Conservation (phyloP, 2,888 invertebrate genomes). For the Smittia aterrima region DNA sequence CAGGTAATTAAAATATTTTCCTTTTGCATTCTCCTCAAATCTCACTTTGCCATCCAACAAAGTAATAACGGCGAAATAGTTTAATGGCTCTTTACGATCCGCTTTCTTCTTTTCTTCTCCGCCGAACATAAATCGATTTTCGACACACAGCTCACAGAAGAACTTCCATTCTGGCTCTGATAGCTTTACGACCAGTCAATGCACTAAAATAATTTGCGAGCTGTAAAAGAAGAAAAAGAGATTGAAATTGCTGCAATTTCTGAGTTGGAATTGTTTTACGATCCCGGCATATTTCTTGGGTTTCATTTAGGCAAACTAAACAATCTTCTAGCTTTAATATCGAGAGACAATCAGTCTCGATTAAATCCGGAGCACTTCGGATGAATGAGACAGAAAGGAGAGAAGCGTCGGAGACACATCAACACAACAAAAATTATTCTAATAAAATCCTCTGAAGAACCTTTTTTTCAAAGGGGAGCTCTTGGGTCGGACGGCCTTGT, state of each 20-base stretch:
- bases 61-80: conserved; percentile 24
- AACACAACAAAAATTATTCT: conserved; percentile 20
- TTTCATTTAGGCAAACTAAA: neutral
- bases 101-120: conserved; percentile 15
- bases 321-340: conserved; percentile 4
- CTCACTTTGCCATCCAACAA: conserved; percentile 23
- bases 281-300: neutral
- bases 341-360: neutral
- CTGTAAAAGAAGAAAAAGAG: neutral
- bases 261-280: conserved; percentile 18
- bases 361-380: neutral
- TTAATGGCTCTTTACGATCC: conserved; percentile 37
- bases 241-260: neutral
- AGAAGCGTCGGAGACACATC: conserved; percentile 14
- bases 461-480: conserved; percentile 4
- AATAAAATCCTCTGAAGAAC: conserved; percentile 13
- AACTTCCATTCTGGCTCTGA: conserved; percentile 5
- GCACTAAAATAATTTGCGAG: conserved; percentile 35
- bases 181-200: conserved; percentile 14
- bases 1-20: conserved; percentile 40
- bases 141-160: neutral
- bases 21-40: conserved; percentile 13
- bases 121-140: conserved; percentile 38
- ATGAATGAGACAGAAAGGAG: conserved; percentile 1
- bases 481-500: neutral